phyloP scores from a whole-genome alignment of 1,140 invertebrate species.

The Lordiphosa clarofinis region DNA sequence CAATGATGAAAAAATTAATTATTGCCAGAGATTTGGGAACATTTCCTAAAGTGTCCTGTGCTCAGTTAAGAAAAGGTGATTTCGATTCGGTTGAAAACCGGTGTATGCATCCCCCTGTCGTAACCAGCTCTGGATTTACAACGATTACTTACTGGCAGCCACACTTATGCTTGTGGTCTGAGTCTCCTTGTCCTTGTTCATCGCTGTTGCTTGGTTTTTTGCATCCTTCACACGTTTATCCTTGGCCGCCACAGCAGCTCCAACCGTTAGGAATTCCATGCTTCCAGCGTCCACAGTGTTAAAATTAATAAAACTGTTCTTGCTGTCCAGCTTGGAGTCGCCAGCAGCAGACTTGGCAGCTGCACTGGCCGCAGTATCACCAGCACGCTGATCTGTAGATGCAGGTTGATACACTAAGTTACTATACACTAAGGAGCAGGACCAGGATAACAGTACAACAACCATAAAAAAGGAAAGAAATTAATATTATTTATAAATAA shows the following conservation, averaged over 20 bases:
- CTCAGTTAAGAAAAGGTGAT: too few species aligned
- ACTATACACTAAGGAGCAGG: constrained; percentile 50
- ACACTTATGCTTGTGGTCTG: constrained; percentile 47
- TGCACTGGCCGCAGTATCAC: constrained; percentile 23
- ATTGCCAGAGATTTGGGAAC: too few species aligned
- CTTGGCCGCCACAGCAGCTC: constrained; percentile 90
- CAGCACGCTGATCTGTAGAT: constrained; percentile 63
- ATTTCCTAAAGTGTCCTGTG: too few species aligned
- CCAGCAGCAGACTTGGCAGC: constrained; percentile 12
- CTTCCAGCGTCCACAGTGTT: constrained; percentile 54
- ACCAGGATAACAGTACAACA: constrained; percentile 26
- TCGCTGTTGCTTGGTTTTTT: constrained; percentile 81
- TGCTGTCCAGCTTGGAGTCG: constrained; percentile 49
- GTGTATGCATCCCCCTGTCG: too few species aligned
- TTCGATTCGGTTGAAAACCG: too few species aligned
- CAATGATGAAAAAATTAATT: too few species aligned
- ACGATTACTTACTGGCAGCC: constrained; percentile 43
- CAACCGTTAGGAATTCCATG: constrained; percentile 83
- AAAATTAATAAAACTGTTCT: constrained; percentile 46
- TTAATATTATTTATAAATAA: too few species aligned
- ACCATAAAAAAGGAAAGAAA: constrained; percentile 24
- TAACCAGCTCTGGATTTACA: too few species aligned
- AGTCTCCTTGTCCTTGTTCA: constrained; percentile 69
- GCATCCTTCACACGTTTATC: constrained; percentile 90
- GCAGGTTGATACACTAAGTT: constrained; percentile 67